Evolutionary conservation across 1,140 invertebrate genomes (phyloP).

Genomic region (Macrotrachela quadricornifera): DNA sequence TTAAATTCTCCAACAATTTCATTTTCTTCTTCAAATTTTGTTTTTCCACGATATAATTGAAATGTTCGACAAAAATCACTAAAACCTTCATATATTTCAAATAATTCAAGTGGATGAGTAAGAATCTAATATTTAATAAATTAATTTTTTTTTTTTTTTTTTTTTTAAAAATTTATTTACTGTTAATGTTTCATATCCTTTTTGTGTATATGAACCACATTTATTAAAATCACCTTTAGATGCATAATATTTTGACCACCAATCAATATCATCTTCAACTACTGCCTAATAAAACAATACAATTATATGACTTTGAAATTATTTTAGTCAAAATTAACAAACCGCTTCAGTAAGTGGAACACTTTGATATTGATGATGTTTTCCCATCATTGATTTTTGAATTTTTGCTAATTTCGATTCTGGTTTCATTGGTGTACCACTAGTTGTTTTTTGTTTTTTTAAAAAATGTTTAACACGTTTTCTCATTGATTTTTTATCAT

Average conservation of each 20-base stretch:
- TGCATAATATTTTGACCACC: conserved; percentile 37
- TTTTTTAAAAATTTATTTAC: conserved; percentile 9
- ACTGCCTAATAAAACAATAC: conserved; percentile 9
- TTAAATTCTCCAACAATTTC: conserved; percentile 31
- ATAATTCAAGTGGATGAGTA: conserved; percentile 25
- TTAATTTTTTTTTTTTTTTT: neutral
- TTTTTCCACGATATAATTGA: conserved; percentile 24
- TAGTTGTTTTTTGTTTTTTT: no score
- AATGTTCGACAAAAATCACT: conserved; percentile 32
- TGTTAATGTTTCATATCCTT: conserved; percentile 25
- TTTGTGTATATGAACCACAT: conserved; percentile 26
- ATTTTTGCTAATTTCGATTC: no score
- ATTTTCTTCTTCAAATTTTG: conserved; percentile 21
- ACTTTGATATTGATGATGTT: no score
- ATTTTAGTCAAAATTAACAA: no score
- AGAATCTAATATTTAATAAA: conserved; percentile 14
- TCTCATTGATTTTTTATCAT: no score
- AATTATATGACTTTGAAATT: no score
- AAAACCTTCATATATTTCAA: conserved; percentile 21
- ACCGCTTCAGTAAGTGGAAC: no score
- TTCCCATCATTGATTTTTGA: no score
- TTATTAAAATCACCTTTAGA: conserved; percentile 28
- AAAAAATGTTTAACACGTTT: no score
- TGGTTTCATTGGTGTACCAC: no score
- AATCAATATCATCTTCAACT: conserved; percentile 29